Conservation (phyloP, 2,113 vertebrate genomes). For the Gymnocephalus cernua region DNA sequence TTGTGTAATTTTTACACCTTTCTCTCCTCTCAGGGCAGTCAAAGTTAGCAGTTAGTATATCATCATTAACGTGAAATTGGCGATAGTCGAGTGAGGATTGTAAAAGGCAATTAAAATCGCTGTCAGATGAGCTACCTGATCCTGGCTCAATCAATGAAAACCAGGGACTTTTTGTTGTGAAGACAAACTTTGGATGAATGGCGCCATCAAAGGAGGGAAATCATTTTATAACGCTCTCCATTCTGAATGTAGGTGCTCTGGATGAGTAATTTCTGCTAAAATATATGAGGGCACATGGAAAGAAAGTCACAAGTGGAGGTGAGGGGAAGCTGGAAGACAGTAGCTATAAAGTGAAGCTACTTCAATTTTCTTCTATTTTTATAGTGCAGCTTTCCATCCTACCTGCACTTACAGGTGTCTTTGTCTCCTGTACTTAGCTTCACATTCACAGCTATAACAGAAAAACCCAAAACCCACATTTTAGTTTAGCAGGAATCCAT, state of each 20-base stretch:
- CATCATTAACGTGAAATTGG: slow-evolving; percentile 65
- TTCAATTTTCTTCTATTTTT: slow-evolving; percentile 37
- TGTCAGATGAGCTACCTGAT: slow-evolving; percentile 22
- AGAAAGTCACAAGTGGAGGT: slow-evolving; percentile 45
- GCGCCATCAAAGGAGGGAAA: slow-evolving; percentile 24
- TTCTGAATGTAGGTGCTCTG: slow-evolving; percentile 28
- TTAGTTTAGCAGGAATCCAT: background rate
- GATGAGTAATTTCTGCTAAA: slow-evolving; percentile 57
- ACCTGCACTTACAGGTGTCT: background rate
- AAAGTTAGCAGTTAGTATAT: slow-evolving; percentile 52
- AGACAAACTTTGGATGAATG: slow-evolving; percentile 30
- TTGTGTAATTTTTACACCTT: slow-evolving; percentile 58
- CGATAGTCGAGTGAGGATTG: slow-evolving; percentile 20
- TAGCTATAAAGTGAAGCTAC: slow-evolving; percentile 4
- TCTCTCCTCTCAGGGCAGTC: slow-evolving; percentile 24
- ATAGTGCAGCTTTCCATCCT: background rate
- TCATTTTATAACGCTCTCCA: slow-evolving; percentile 46
- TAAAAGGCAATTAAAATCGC: slow-evolving; percentile 52
- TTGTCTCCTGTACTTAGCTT: background rate
- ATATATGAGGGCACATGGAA: slow-evolving; percentile 17
- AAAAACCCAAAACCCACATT: background rate
- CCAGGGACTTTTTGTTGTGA: slow-evolving; percentile 31
- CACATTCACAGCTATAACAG: background rate
- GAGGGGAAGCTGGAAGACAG: slow-evolving; percentile 27
- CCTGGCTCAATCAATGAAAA: slow-evolving; percentile 38